Percentiles rank a stretch among this genome's conserved stretches.
Conservation (phyloP, 2,888 invertebrate species). For the Drosophila tanythrix region DNA sequence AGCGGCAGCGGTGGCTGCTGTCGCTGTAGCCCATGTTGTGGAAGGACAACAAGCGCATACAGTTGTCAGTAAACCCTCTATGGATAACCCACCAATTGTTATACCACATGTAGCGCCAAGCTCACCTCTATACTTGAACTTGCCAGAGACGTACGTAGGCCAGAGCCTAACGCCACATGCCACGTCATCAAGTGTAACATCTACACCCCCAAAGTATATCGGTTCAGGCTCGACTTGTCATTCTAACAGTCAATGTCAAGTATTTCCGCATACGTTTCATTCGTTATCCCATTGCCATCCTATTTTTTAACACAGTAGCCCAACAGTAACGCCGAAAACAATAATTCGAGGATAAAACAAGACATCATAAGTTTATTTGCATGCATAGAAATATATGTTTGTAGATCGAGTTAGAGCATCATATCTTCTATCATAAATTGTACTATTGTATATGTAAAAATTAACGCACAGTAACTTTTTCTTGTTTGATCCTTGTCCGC, state of each 20-base stretch:
- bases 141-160: conserved; percentile 20
- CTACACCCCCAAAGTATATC: conserved; percentile 7
- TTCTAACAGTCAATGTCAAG: conserved; percentile 23
- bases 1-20: conserved; percentile 61
- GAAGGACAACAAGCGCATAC: conserved; percentile 40
- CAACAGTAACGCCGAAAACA: background rate
- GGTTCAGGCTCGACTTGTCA: conserved; percentile 2
- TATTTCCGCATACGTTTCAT: conserved; percentile 25
- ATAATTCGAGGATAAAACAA: background rate
- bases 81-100: conserved; percentile 57
- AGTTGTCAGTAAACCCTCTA: conserved; percentile 25
- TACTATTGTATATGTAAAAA: background rate
- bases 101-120: conserved; percentile 38
- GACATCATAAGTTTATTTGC: background rate
- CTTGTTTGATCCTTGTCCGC: background rate
- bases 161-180: conserved; percentile 21
- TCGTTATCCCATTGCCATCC: conserved; percentile 25
- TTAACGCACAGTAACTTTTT: background rate
- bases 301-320: conserved; percentile 6
- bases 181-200: conserved; percentile 25
- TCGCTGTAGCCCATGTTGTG: conserved; percentile 54
- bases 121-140: conserved; percentile 37
- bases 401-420: background rate
- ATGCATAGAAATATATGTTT: background rate
- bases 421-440: background rate